phyloP scores from a whole-genome alignment of 2,113 vertebrate species.

The Chaetorhynchus papuensis region DNA sequence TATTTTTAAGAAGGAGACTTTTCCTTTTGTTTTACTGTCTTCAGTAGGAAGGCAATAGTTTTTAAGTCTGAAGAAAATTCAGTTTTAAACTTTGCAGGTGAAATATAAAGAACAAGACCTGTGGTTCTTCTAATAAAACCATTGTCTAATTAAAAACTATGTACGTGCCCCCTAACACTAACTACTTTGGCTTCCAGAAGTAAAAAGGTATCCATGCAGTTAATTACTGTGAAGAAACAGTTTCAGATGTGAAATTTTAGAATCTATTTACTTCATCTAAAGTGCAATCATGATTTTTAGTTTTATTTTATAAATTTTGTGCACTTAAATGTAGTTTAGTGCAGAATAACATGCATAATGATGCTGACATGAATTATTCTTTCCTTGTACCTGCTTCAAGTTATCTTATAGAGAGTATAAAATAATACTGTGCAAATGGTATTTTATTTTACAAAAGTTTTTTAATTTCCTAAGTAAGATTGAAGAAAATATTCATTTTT shows the following conservation, averaged over 20 bases:
- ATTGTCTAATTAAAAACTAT: not conserved
- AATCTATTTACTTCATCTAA: not conserved
- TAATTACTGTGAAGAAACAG: not conserved
- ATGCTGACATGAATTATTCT: not conserved
- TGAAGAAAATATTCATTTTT: not conserved
- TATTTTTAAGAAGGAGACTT: not conserved
- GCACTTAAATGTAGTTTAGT: not conserved
- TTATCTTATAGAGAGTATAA: not conserved
- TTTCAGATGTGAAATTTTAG: not conserved
- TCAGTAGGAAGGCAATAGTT: not conserved
- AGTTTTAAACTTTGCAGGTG: not conserved
- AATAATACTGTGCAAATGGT: not conserved
- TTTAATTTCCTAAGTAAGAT: not conserved
- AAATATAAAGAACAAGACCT: not conserved
- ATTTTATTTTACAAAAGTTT: not conserved
- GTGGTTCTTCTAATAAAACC: not conserved
- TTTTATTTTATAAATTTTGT: not conserved
- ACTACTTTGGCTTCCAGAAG: not conserved
- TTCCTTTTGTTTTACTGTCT: not conserved
- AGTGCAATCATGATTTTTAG: not conserved
- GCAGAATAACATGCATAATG: not conserved
- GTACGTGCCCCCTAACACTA: not conserved
- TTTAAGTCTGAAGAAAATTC: not conserved
- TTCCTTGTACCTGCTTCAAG: not conserved
- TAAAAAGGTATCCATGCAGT: not conserved